phyloP scores from a whole-genome alignment of 1,140 invertebrate species.

The Mactra quadrangularis region DNA sequence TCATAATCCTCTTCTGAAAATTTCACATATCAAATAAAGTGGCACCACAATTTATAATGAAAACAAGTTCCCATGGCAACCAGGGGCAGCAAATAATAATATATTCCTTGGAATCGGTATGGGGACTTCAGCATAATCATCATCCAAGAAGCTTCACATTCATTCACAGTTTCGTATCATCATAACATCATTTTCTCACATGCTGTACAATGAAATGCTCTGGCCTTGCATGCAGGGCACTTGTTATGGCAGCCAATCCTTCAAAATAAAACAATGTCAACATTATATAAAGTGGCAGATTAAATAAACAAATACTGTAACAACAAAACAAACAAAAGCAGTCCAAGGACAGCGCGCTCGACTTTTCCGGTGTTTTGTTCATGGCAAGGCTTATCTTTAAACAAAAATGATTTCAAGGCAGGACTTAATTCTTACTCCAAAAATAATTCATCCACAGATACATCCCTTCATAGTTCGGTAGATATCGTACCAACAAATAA shows the following conservation, averaged over 20 bases:
- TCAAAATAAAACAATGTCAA: background rate
- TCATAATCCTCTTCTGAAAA: too few species aligned
- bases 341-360: too few species aligned
- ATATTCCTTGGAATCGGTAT: background rate
- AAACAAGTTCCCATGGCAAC: background rate
- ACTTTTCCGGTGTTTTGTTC: too few species aligned
- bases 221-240: slow-evolving; percentile 33
- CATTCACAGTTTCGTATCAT: background rate
- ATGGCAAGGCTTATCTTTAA: too few species aligned
- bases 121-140: background rate
- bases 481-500: too few species aligned
- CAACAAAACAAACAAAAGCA: background rate
- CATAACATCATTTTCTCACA: slow-evolving; percentile 22
- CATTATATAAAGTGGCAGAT: background rate
- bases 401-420: too few species aligned
- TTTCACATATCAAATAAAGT: too few species aligned
- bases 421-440: too few species aligned
- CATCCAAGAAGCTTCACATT: background rate
- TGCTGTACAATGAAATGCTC: slow-evolving; percentile 54
- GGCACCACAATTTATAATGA: too few species aligned
- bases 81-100: background rate
- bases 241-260: slow-evolving; percentile 38
- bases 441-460: background rate
- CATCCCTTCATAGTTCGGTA: too few species aligned
- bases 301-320: background rate